phyloP scores from a whole-genome alignment of 2,888 invertebrate genomes.

The Helleia helle region DNA sequence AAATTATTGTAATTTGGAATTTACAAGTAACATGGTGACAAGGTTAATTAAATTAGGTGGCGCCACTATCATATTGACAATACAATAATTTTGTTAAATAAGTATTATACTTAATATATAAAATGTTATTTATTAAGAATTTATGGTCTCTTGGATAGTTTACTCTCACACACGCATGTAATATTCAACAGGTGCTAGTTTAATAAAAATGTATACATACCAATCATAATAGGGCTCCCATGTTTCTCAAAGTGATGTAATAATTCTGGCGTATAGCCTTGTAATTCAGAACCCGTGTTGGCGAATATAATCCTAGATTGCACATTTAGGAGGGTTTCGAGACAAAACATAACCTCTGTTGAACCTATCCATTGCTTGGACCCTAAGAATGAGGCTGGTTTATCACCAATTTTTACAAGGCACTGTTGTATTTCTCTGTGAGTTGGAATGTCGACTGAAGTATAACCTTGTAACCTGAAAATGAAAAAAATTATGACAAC shows the following conservation, averaged over 20 bases:
- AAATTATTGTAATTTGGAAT: too few species aligned
- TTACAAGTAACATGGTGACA: too few species aligned
- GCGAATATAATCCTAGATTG: slow-evolving; percentile 89
- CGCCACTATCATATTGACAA: too few species aligned
- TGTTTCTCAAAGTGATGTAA: slow-evolving; percentile 92
- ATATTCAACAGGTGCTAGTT: background rate
- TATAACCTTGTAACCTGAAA: slow-evolving; percentile 85
- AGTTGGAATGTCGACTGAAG: slow-evolving; percentile 82
- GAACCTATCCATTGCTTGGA: slow-evolving; percentile 99
- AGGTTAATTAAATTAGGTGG: too few species aligned
- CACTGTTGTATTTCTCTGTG: slow-evolving; percentile 94
- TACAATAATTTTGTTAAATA: too few species aligned
- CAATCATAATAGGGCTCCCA: slow-evolving; percentile 99
- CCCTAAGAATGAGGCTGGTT: slow-evolving; percentile 88
- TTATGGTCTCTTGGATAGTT: too few species aligned
- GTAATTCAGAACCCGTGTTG: slow-evolving; percentile 88
- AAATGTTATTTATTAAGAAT: too few species aligned
- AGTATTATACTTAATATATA: too few species aligned
- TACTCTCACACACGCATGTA: too few species aligned
- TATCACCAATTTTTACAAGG: slow-evolving; percentile 95
- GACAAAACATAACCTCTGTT: slow-evolving; percentile 94
- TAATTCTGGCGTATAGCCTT: slow-evolving; percentile 85
- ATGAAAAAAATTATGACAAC: too few species aligned
- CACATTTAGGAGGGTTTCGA: slow-evolving; percentile 86
- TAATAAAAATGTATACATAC: slow-evolving; percentile 52